Evolutionary conservation across 1,140 invertebrate genomes (phyloP).

Genomic region (Neocloeon triangulifer): DNA sequence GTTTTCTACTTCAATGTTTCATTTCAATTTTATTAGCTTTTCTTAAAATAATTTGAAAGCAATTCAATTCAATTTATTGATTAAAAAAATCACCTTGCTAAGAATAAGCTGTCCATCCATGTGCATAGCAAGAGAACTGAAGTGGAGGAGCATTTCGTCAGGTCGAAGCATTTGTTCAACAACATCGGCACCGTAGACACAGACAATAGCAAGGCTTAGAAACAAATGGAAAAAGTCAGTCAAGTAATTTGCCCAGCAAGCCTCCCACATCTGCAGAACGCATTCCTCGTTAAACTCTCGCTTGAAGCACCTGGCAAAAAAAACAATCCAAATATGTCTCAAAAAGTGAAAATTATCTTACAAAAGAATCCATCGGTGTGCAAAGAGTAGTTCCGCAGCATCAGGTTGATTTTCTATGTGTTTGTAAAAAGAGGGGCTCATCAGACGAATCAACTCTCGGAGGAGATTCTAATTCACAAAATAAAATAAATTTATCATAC

Average conservation of each 20-base stretch:
- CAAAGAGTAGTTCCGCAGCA: slow-evolving; percentile 73
- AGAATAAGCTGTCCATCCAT: slow-evolving; percentile 83
- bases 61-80: no score
- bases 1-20: no score
- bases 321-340: no score
- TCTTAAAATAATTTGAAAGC: no score
- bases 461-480: slow-evolving; percentile 39
- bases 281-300: slow-evolving; percentile 72
- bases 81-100: slow-evolving; percentile 38
- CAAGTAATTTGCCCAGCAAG: slow-evolving; percentile 83
- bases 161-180: slow-evolving; percentile 69
- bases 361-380: slow-evolving; percentile 80
- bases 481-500: background rate
- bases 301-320: slow-evolving; percentile 45
- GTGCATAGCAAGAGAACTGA: slow-evolving; percentile 85
- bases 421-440: slow-evolving; percentile 68
- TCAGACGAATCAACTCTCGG: slow-evolving; percentile 61
- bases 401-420: slow-evolving; percentile 63
- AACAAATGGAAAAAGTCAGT: slow-evolving; percentile 87
- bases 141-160: slow-evolving; percentile 84
- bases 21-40: no score
- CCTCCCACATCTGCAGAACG: slow-evolving; percentile 77
- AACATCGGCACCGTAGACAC: slow-evolving; percentile 79
- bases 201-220: slow-evolving; percentile 71
- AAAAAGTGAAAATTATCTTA: slow-evolving; percentile 22